These are phyloP conservation scores for Danionella dracula DNA, from an alignment of 2,797 vertebrate species.

Conservation along the genomic window DNA sequence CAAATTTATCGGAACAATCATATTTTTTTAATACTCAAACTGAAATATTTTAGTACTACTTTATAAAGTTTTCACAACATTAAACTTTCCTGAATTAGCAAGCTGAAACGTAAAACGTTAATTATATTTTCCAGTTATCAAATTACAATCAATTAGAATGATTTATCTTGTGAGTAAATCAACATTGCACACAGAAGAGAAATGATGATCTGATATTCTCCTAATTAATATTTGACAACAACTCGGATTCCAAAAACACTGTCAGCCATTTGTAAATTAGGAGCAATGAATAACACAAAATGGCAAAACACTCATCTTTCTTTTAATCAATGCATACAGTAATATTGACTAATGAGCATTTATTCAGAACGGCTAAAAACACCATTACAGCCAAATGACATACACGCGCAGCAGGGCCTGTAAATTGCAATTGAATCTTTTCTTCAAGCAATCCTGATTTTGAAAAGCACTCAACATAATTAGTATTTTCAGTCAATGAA, in stretches of 20 bases:
- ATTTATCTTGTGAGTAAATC: no score
- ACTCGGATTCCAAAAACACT: no score
- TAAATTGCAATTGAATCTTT: no score
- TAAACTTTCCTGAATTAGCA: no score
- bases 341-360: background rate
- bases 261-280: background rate
- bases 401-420: background rate
- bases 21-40: no score
- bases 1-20: no score
- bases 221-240: no score
- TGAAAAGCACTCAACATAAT: conserved; percentile 7
- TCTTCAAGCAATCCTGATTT: background rate
- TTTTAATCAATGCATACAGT: background rate
- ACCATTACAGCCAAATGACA: background rate
- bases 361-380: background rate
- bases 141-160: no score
- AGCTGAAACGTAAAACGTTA: no score
- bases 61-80: no score
- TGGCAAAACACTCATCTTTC: background rate
- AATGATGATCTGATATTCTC: background rate
- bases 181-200: background rate
- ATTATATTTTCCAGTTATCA: no score
- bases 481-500: conserved; percentile 13
- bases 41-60: no score
- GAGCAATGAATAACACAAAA: background rate